Conservation (phyloP, 2,888 invertebrate genomes). For the Trachelus troglodyta region DNA sequence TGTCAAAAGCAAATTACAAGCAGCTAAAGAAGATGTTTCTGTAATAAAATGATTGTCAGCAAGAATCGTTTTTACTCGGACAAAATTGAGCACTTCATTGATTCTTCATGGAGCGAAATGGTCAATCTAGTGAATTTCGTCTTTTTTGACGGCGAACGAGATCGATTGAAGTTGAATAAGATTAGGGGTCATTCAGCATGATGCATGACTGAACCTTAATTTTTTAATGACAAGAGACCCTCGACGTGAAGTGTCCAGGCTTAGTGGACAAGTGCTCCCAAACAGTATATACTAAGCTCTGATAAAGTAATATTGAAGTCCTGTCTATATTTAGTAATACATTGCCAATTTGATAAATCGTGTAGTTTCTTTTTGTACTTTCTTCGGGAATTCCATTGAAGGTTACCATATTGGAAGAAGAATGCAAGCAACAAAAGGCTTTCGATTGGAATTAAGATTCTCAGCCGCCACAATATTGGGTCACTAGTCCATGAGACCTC, state of each 20-base stretch:
- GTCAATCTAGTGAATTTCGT: neutral
- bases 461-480: neutral
- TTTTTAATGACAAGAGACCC: constrained; percentile 53
- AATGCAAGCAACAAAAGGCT: neutral
- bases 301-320: constrained; percentile 42
- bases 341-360: constrained; percentile 19
- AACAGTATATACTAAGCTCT: constrained; percentile 38
- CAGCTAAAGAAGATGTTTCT: too few species aligned
- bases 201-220: constrained; percentile 27
- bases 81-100: too few species aligned
- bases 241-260: constrained; percentile 51
- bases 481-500: neutral
- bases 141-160: neutral
- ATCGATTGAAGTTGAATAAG: neutral
- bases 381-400: neutral
- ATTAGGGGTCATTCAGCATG: constrained; percentile 16
- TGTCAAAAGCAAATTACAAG: too few species aligned
- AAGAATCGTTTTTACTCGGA: too few species aligned
- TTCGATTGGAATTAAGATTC: neutral
- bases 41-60: too few species aligned
- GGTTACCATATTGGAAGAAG: neutral
- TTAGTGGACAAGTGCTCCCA: constrained; percentile 49
- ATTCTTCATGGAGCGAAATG: neutral
- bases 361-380: neutral
- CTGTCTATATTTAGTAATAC: constrained; percentile 35